Evolutionary conservation across 1,140 invertebrate species (phyloP).

Genomic region (Eciton burchellii): DNA sequence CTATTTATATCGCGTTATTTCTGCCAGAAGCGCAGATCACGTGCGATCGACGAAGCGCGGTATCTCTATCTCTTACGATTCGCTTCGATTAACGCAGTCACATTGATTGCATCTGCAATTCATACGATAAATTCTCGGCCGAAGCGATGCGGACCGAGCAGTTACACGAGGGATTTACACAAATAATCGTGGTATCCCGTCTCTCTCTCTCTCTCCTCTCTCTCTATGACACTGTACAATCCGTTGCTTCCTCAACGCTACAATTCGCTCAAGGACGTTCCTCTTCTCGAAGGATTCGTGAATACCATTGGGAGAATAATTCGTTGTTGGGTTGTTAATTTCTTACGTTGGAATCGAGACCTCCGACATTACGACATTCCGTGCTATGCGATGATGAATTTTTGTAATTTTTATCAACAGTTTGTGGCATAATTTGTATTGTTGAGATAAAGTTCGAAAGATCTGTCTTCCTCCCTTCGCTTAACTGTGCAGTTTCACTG

Average conservation of each 20-base stretch:
- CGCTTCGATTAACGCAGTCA: constrained; percentile 59
- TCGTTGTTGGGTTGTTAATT: neutral
- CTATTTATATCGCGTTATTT: constrained; percentile 24
- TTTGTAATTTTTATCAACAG: neutral
- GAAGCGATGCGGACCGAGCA: constrained; percentile 17
- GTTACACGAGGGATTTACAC: constrained; percentile 43
- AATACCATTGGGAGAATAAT: neutral
- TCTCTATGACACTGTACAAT: constrained; percentile 7
- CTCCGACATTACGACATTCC: neutral
- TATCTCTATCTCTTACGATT: constrained; percentile 4
- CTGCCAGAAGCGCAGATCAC: constrained; percentile 24
- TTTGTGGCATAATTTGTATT: too few species aligned
- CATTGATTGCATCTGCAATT: constrained; percentile 84
- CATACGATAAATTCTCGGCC: constrained; percentile 69
- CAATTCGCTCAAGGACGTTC: constrained; percentile 23
- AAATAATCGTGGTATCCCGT: constrained; percentile 35
- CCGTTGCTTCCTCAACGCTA: neutral
- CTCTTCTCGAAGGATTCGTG: neutral
- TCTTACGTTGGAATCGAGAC: constrained; percentile 28
- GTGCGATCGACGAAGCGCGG: constrained; percentile 5
- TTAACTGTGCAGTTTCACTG: too few species aligned
- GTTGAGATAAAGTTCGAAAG: too few species aligned
- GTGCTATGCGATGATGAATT: neutral
- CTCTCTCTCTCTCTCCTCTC: too few species aligned
- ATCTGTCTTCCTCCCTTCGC: too few species aligned